A percentile compares a stretch with the other conserved stretches of the same genome.
Evolutionary conservation across 2,113 vertebrate species (phyloP).

Genomic region (Naja naja): DNA sequence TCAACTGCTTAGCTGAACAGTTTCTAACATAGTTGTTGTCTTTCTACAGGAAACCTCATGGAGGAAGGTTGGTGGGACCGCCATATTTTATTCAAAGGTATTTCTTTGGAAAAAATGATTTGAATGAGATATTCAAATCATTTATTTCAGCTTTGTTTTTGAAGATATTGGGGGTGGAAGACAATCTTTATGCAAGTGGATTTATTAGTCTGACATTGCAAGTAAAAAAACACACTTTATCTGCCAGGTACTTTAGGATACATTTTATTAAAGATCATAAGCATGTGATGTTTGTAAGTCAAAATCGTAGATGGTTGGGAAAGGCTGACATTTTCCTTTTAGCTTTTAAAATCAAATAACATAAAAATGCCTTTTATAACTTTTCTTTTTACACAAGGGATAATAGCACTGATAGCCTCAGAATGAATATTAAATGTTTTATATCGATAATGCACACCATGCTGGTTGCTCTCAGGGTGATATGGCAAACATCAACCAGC

Average conservation of each 20-base stretch:
- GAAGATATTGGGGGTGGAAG: neutral
- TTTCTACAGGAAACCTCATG: neutral
- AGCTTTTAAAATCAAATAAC: conserved; percentile 14
- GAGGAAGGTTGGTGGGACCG: neutral
- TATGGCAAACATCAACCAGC: neutral
- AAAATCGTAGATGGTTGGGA: conserved; percentile 10
- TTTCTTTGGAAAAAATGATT: no score
- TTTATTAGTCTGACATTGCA: conserved; percentile 40
- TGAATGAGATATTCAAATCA: conserved; percentile 25
- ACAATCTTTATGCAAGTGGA: conserved; percentile 1
- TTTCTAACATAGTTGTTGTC: neutral
- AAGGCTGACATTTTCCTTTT: conserved; percentile 20
- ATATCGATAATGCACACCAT: conserved; percentile 23
- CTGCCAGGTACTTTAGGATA: conserved; percentile 43
- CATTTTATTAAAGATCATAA: conserved; percentile 38
- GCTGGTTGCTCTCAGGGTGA: neutral
- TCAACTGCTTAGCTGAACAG: neutral
- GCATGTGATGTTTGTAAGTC: neutral
- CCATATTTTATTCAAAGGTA: neutral
- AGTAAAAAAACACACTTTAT: conserved; percentile 43
- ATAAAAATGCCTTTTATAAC: neutral
- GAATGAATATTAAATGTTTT: conserved; percentile 9
- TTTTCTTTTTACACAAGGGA: conserved; percentile 25
- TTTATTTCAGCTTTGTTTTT: conserved; percentile 32
- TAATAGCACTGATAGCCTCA: neutral